phyloP scores from a whole-genome alignment of 2,113 vertebrate genomes.

The Potamarius usumacintae region DNA sequence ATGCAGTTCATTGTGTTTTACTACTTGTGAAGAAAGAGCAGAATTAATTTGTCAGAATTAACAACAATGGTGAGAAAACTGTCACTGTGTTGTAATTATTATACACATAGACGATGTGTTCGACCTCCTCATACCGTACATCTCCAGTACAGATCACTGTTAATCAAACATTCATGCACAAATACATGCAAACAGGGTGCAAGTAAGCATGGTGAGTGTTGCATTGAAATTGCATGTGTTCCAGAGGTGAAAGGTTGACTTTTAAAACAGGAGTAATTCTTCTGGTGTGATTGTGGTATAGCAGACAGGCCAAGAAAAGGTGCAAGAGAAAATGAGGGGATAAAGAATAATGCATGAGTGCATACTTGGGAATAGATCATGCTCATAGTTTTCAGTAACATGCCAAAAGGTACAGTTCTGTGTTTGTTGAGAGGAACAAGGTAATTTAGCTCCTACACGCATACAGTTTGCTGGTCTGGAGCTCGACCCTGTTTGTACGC shows the following conservation, averaged over 20 bases:
- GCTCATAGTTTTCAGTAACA: slow-evolving; percentile 33
- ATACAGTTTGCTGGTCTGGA: background rate
- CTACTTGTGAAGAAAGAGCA: background rate
- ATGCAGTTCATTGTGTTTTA: background rate
- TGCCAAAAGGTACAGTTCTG: slow-evolving; percentile 44
- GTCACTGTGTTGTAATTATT: slow-evolving; percentile 37
- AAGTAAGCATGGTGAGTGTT: background rate
- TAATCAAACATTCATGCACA: slow-evolving; percentile 31
- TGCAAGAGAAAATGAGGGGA: slow-evolving; percentile 16
- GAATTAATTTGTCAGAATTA: background rate
- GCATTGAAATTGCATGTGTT: background rate
- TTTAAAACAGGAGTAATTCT: slow-evolving; percentile 10
- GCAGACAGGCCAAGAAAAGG: slow-evolving; percentile 5
- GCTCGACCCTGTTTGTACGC: slow-evolving; percentile 32
- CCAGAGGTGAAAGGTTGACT: slow-evolving; percentile 17
- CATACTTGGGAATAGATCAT: slow-evolving; percentile 42
- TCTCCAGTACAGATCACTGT: background rate
- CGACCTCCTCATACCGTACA: slow-evolving; percentile 9
- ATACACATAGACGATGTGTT: slow-evolving; percentile 30
- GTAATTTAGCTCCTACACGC: slow-evolving; percentile 36
- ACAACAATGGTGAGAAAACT: background rate
- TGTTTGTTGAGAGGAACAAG: slow-evolving; percentile 43
- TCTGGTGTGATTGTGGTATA: slow-evolving; percentile 35
- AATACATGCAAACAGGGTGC: background rate
- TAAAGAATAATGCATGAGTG: slow-evolving; percentile 50